Conservation (phyloP, 1,140 invertebrate genomes). For the Halesus radiatus region DNA sequence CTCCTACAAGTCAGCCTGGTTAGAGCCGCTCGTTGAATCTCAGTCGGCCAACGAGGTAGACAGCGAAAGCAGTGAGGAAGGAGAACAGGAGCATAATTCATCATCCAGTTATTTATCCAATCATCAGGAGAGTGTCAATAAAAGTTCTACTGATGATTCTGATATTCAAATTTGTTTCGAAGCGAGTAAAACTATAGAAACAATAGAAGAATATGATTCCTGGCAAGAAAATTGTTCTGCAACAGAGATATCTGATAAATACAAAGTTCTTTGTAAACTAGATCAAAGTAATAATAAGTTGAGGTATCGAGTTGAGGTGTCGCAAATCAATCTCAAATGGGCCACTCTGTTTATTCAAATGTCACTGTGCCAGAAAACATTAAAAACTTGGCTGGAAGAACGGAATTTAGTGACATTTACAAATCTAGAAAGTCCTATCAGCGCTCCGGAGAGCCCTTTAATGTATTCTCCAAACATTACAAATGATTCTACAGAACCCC, state of each 20-base stretch:
- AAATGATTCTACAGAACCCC: not conserved
- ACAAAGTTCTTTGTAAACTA: slow-evolving; percentile 60
- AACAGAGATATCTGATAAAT: slow-evolving; percentile 56
- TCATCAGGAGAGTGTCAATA: slow-evolving; percentile 35
- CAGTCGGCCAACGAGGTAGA: not conserved
- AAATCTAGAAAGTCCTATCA: slow-evolving; percentile 31
- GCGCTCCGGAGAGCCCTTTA: not conserved
- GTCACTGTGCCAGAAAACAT: slow-evolving; percentile 81
- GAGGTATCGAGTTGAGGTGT: slow-evolving; percentile 9
- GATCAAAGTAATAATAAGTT: slow-evolving; percentile 42
- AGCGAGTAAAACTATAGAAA: not conserved
- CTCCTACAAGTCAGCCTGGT: slow-evolving; percentile 87
- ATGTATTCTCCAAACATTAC: not conserved
- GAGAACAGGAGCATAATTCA: not conserved
- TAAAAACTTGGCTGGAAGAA: slow-evolving; percentile 79
- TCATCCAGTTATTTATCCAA: slow-evolving; percentile 23
- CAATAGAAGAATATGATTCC: slow-evolving; percentile 46
- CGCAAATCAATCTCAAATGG: slow-evolving; percentile 69
- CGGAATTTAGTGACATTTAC: slow-evolving; percentile 66
- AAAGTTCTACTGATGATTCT: slow-evolving; percentile 39
- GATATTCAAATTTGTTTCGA: slow-evolving; percentile 50
- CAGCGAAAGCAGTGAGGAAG: slow-evolving; percentile 5
- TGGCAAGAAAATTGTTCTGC: slow-evolving; percentile 31
- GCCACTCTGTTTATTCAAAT: slow-evolving; percentile 86
- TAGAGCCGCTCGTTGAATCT: slow-evolving; percentile 73